These are phyloP conservation scores for Solenopsis fugax DNA, from an alignment of 1,140 invertebrate genomes.

Conservation along the genomic window DNA sequence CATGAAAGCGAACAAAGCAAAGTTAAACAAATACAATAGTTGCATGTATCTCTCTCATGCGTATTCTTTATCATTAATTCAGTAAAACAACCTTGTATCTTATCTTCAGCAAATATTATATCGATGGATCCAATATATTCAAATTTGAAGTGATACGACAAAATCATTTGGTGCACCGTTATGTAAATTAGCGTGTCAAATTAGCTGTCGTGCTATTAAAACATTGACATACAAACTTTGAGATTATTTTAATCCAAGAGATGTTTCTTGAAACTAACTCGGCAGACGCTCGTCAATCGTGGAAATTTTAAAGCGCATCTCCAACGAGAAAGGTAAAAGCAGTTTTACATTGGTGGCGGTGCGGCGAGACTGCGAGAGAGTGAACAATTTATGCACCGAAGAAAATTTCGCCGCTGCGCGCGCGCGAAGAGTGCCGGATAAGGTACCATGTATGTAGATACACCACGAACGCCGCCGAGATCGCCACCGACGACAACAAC, in stretches of 20 bases:
- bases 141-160: no score
- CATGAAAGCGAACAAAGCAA: no score
- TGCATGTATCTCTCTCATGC: no score
- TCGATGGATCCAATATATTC: no score
- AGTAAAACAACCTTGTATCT: no score
- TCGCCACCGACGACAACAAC: conserved; percentile 49
- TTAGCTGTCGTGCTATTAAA: no score
- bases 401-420: conserved; percentile 67
- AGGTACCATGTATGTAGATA: conserved; percentile 53
- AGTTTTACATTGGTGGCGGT: conserved; percentile 5
- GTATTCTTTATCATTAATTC: no score
- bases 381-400: conserved; percentile 70
- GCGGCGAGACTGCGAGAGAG: conserved; percentile 23
- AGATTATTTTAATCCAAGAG: conserved; percentile 28
- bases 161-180: no score
- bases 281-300: conserved; percentile 50
- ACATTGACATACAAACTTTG: neutral
- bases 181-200: neutral
- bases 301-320: conserved; percentile 32
- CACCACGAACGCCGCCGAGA: conserved; percentile 36
- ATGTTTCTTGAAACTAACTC: conserved; percentile 32
- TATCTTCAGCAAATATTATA: no score
- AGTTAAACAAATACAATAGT: no score
- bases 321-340: conserved; percentile 25
- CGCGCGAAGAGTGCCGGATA: conserved; percentile 43